Percentiles rank a stretch among this genome's conserved stretches.
These are phyloP conservation scores for Epinephelus moara DNA, from an alignment of 2,113 vertebrate genomes.

Conservation along the genomic window DNA sequence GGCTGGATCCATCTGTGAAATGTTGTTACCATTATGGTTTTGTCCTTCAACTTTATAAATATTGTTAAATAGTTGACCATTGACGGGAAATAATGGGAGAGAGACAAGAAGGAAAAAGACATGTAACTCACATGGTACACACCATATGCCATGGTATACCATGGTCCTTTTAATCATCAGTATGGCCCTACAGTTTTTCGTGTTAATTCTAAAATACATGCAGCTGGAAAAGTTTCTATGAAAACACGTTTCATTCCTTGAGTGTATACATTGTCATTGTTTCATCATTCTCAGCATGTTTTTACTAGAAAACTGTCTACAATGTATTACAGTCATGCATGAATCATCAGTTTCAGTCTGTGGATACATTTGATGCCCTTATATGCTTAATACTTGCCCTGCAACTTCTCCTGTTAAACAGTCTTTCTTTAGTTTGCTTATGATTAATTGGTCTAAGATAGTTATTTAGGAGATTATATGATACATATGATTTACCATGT, in stretches of 20 bases:
- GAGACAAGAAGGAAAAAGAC: not conserved
- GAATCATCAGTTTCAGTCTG: not conserved
- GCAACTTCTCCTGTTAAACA: not conserved
- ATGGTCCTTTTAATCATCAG: not conserved
- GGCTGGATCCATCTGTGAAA: not conserved
- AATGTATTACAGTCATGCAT: not conserved
- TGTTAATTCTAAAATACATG: not conserved
- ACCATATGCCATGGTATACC: too few species aligned
- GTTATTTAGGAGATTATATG: not conserved
- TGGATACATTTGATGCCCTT: not conserved
- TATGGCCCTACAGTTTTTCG: not conserved
- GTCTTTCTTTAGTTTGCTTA: not conserved
- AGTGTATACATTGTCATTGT: not conserved
- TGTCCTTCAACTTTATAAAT: constrained; percentile 11
- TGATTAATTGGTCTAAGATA: not conserved
- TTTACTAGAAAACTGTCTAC: not conserved
- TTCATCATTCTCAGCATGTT: not conserved
- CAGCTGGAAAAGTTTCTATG: not conserved
- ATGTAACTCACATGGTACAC: not conserved
- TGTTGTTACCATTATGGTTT: not conserved
- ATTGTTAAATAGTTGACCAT: not conserved
- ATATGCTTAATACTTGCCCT: not conserved
- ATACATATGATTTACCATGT: not conserved
- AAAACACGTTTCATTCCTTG: not conserved
- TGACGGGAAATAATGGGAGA: constrained; percentile 10